Conservation (phyloP, 2,113 vertebrate genomes). For the Chaenocephalus aceratus region DNA sequence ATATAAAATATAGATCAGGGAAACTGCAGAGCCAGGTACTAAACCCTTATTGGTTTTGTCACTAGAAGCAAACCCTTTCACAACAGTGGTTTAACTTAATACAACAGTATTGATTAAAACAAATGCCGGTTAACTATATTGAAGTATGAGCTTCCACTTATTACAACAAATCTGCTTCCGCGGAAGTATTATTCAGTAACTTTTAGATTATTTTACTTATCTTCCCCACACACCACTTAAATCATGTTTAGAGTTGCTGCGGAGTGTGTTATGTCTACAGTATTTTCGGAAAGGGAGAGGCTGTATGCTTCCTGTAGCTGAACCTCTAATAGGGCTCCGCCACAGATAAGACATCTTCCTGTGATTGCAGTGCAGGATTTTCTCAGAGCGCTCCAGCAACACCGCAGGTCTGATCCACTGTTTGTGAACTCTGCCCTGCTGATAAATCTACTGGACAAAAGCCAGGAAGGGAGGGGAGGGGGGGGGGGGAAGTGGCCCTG, state of each 20-base stretch:
- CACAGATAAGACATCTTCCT: conserved; percentile 65
- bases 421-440: conserved; percentile 65
- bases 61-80: not conserved
- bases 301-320: conserved; percentile 73
- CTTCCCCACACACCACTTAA: conserved; percentile 20
- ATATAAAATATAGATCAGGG: not conserved
- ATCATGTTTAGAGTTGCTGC: conserved; percentile 1
- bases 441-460: conserved; percentile 60
- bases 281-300: conserved; percentile 74
- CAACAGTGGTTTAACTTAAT: not conserved
- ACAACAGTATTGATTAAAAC: not conserved
- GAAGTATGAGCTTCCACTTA: not conserved
- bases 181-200: no score
- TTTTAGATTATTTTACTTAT: not conserved
- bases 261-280: conserved; percentile 61
- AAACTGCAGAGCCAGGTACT: not conserved
- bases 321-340: conserved; percentile 53
- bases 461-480: conserved; percentile 38
- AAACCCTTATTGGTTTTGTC: not conserved
- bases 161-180: no score
- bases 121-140: not conserved
- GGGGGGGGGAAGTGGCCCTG: conserved; percentile 16
- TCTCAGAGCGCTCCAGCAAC: conserved; percentile 58
- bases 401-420: conserved; percentile 43
- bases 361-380: conserved; percentile 56